Base-by-base conservation (phyloP, 2,113 vertebrate species). In the Nibea coibor region DNA sequence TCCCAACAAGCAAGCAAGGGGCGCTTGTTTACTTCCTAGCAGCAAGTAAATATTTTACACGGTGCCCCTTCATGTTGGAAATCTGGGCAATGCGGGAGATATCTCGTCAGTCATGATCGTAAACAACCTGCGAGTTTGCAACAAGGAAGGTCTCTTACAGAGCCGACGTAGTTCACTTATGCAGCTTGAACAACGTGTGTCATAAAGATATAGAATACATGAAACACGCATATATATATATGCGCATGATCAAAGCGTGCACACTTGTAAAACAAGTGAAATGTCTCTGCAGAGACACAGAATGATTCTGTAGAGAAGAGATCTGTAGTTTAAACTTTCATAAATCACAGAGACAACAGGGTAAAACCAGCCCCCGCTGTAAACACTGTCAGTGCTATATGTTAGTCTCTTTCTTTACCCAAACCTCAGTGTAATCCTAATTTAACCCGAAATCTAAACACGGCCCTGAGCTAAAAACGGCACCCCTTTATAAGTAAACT, bases 21-120 rank as follows among this genome's bases (percentile, higher is more conserved):
- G 45, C 6, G 63, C 75, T 94, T 95, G 93, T 94, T 95, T 93
- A 93, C 89, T 84, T 90, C 86, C 85, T 83, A 19, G 74, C 75
- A 74, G 82, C 81, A 53, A 80, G 88, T 94, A 91, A 94, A 95
- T 94, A 93, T 95, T 94, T 95, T 67, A 94, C 88, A 73, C 24
- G 0, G 65, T 47, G 53, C 48, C 77, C 86, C 86, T 94, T 91
- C 75, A 84, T 87, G 86, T 87, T 75, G 45, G 59, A 86, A 86
- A 80, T 90, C 77, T 59, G 82, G 77, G 78, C 69, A 65, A 57
- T 75, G 65, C 80, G 77, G 73, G 59, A 89, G 84, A 88, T 24
- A 70, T 89, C 83, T 83, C 63, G 50, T 88, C 85, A 91, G 71
- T 74, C 42, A 80, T 15, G 31, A 80, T 43, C 22, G 80, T 87